phyloP scores from a whole-genome alignment of 2,113 vertebrate genomes.

The Irena cyanogastra region DNA sequence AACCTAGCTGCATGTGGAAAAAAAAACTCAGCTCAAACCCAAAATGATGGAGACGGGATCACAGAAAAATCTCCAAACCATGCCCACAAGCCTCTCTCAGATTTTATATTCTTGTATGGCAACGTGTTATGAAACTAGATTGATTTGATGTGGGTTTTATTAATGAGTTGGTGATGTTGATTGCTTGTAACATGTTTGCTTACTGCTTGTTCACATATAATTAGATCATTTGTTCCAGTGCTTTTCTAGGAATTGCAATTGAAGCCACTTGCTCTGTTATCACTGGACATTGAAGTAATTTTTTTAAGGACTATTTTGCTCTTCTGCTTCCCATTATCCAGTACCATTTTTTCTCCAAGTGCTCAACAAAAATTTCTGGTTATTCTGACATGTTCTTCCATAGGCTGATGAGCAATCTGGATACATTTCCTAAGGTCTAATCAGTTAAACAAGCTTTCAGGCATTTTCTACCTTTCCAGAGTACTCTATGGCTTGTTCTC shows the following conservation, averaged over 20 bases:
- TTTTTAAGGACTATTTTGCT: not conserved
- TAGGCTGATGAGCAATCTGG: not conserved
- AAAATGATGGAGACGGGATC: accelerated
- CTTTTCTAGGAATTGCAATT: not conserved
- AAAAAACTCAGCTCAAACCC: not conserved
- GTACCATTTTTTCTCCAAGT: not conserved
- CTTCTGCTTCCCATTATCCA: not conserved
- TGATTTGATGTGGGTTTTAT: not conserved
- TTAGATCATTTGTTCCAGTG: not conserved
- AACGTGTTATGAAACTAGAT: not conserved
- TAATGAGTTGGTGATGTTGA: not conserved
- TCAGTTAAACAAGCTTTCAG: not conserved
- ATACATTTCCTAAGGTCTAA: not conserved
- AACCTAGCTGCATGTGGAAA: not conserved
- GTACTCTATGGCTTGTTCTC: not conserved
- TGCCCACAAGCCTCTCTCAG: not conserved
- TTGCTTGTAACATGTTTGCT: not conserved
- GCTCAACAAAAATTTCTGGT: not conserved
- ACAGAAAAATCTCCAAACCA: not conserved
- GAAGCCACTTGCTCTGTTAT: not conserved
- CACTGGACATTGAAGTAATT: not conserved
- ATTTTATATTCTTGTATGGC: not conserved
- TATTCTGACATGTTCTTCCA: accelerated
- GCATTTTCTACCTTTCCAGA: not conserved
- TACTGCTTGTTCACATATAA: not conserved